A percentile compares a stretch with the other conserved stretches of the same genome.
phyloP scores from a whole-genome alignment of 2,113 vertebrate species.

The Prinia subflava region DNA sequence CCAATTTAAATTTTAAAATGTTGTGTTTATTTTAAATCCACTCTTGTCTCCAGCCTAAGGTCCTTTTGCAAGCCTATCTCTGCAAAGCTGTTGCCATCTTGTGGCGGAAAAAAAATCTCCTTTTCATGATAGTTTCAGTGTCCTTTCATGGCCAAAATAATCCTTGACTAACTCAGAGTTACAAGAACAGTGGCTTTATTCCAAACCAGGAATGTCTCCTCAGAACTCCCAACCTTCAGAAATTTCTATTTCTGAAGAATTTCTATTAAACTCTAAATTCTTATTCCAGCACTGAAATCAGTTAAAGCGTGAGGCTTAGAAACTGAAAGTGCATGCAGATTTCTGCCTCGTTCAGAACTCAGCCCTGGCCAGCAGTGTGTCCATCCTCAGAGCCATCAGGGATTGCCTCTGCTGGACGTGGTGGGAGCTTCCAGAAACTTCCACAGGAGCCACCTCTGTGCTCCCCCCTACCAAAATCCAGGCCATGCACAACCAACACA shows the following conservation, averaged over 20 bases:
- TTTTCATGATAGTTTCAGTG: not conserved
- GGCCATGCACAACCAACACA: not conserved
- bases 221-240: not conserved
- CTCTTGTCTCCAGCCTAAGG: fast-evolving
- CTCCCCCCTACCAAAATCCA: not conserved
- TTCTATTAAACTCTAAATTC: not conserved
- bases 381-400: not conserved
- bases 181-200: not conserved
- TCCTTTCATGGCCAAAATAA: not conserved
- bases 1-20: not conserved
- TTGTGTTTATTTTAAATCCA: not conserved
- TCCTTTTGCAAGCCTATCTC: not conserved
- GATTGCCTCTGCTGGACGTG: not conserved
- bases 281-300: not conserved
- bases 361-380: not conserved
- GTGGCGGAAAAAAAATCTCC: not conserved
- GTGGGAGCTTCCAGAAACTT: not conserved
- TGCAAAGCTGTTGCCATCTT: slow-evolving; percentile 40
- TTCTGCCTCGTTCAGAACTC: not conserved
- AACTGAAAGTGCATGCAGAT: not conserved
- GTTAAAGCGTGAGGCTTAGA: not conserved
- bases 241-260: not conserved
- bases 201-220: not conserved
- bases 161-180: not conserved
- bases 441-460: not conserved